Evolutionary conservation across 92 coral and sea anemone species (phyloP).

Genomic region (Palythoa grandis): DNA sequence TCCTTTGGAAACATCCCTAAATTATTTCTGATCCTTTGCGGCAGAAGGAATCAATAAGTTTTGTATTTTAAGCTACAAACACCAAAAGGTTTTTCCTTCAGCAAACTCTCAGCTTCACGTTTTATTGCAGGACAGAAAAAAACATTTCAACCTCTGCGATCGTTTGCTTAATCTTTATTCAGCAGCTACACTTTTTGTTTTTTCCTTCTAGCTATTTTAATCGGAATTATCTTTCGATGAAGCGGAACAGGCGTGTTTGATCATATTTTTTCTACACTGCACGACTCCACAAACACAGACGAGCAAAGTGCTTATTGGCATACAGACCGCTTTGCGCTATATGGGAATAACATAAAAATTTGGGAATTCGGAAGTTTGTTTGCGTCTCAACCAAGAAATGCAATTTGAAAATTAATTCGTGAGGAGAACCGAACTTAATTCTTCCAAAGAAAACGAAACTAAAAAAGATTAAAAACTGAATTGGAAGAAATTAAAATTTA

Average conservation of each 20-base stretch:
- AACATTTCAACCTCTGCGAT: neutral
- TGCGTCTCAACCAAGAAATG: neutral
- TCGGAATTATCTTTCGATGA: neutral
- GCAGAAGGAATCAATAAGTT: too few species aligned
- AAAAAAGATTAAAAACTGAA: neutral
- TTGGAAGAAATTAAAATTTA: conserved; percentile 31
- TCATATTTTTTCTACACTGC: conserved; percentile 12
- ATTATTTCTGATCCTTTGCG: too few species aligned
- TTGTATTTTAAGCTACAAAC: too few species aligned
- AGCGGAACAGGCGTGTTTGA: conserved; percentile 10
- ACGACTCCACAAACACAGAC: conserved; percentile 19
- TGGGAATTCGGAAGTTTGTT: neutral
- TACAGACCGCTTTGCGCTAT: neutral
- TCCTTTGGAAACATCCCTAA: too few species aligned
- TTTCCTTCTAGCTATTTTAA: neutral
- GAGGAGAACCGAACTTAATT: neutral
- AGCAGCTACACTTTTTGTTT: neutral
- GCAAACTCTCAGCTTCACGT: neutral
- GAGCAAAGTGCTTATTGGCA: neutral
- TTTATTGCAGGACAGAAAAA: neutral
- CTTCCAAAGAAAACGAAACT: conserved; percentile 3
- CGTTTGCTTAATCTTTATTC: neutral
- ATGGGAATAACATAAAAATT: neutral
- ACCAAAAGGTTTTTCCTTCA: neutral
- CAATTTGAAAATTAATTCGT: neutral